phyloP scores from a whole-genome alignment of 1,140 invertebrate genomes.

The Daktulosphaira vitifoliae region DNA sequence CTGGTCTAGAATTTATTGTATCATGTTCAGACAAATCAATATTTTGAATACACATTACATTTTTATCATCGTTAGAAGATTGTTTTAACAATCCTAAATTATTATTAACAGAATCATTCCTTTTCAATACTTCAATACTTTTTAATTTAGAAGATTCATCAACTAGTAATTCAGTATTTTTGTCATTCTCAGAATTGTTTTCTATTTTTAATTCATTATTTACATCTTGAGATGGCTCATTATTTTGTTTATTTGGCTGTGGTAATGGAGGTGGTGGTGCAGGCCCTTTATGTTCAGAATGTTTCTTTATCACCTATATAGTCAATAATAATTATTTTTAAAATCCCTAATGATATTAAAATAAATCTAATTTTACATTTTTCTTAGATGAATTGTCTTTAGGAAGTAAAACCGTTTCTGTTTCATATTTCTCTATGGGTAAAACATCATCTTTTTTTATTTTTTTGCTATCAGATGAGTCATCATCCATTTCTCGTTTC shows the following conservation, averaged over 20 bases:
- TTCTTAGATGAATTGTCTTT: constrained; percentile 16
- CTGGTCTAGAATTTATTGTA: not conserved
- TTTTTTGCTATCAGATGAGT: constrained; percentile 46
- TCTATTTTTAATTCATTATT: constrained; percentile 10
- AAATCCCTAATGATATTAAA: too few species aligned
- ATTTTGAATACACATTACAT: not conserved
- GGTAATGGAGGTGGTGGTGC: constrained; percentile 51
- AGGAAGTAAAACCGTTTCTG: not conserved
- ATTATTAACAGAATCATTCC: constrained; percentile 18
- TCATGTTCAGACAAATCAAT: constrained; percentile 12
- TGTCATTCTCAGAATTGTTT: not conserved
- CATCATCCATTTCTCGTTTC: constrained; percentile 46
- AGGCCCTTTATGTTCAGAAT: constrained; percentile 55
- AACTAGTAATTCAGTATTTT: not conserved
- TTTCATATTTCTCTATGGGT: not conserved
- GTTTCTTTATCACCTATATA: constrained; percentile 31
- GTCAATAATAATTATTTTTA: too few species aligned
- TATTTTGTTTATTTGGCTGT: not conserved
- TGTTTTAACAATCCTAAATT: not conserved
- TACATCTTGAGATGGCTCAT: not conserved
- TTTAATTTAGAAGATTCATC: not conserved
- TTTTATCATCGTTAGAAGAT: not conserved
- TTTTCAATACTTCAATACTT: not conserved
- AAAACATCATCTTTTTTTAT: constrained; percentile 44
- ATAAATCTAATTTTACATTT: constrained; percentile 18